A percentile compares a stretch with the other conserved stretches of the same genome.
Evolutionary conservation across 2,797 vertebrate genomes (phyloP).

Genomic region (Nasua narica): DNA sequence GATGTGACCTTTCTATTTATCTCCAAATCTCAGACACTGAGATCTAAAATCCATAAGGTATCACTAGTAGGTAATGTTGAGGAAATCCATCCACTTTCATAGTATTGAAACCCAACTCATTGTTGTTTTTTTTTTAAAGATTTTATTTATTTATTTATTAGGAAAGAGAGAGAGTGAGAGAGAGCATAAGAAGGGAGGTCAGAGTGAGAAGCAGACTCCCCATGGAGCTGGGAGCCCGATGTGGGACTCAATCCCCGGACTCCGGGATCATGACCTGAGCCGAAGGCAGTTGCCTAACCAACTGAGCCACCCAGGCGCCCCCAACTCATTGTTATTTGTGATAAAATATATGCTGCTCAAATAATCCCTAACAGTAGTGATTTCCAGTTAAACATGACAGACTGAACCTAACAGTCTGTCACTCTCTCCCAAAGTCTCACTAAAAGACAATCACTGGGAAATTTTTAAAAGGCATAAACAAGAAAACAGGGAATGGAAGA

Average conservation of each 20-base stretch:
- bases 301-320: too few relatives aligned
- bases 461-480: constrained; percentile 3
- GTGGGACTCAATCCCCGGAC: too few relatives aligned
- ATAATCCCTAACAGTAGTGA: neutral
- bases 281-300: too few relatives aligned
- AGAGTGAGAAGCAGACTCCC: too few relatives aligned
- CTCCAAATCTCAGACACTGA: neutral
- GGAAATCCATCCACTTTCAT: neutral
- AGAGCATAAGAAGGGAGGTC: too few relatives aligned
- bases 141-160: too few relatives aligned
- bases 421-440: neutral
- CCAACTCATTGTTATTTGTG: neutral
- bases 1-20: neutral
- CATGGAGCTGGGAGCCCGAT: too few relatives aligned
- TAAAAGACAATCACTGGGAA: neutral
- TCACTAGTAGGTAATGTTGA: neutral
- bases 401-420: neutral
- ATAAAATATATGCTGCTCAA: neutral
- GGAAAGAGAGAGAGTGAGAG: too few relatives aligned
- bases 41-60: neutral
- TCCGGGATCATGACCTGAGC: too few relatives aligned
- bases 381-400: neutral
- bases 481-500: neutral
- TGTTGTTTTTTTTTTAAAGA: too few relatives aligned
- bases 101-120: neutral